Conservation (phyloP, 1,140 invertebrate species). For the Heterodera carotae region DNA sequence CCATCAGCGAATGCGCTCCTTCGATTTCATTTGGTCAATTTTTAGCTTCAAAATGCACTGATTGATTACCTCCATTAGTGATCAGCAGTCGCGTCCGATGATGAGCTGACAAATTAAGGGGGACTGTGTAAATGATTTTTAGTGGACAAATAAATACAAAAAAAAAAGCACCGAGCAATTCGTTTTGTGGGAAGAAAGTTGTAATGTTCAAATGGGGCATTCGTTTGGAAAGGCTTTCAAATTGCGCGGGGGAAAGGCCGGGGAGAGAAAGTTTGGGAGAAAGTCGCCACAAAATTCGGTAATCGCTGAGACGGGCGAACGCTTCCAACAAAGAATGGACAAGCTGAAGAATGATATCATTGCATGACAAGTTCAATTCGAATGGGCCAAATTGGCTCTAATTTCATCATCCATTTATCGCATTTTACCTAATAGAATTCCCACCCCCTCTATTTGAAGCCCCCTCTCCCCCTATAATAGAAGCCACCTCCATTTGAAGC, state of each 20-base stretch:
- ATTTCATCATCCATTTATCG: too few species aligned
- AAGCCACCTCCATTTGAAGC: too few species aligned
- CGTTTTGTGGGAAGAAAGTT: slow-evolving; percentile 63
- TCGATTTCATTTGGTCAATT: neutral
- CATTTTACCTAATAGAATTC: too few species aligned
- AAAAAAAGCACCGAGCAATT: slow-evolving; percentile 62
- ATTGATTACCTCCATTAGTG: slow-evolving; percentile 52
- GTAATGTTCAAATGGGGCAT: slow-evolving; percentile 61
- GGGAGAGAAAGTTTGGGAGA: slow-evolving; percentile 52
- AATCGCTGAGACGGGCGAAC: slow-evolving; percentile 53
- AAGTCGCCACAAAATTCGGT: slow-evolving; percentile 62
- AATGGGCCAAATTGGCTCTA: too few species aligned
- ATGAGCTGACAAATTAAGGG: slow-evolving; percentile 47
- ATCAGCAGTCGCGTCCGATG: slow-evolving; percentile 54
- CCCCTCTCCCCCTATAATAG: too few species aligned
- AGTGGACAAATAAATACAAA: too few species aligned
- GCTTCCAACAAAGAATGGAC: slow-evolving; percentile 41
- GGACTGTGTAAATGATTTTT: neutral
- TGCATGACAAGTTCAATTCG: too few species aligned
- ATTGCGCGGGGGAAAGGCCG: slow-evolving; percentile 33
- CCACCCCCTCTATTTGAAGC: too few species aligned
- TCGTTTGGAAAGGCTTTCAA: slow-evolving; percentile 42
- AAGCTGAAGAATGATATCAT: neutral
- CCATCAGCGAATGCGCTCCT: slow-evolving; percentile 61
- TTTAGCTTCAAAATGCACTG: neutral